Conservation (phyloP, 2,888 invertebrate species). For the Bursaphelenchus okinawaensis region DNA sequence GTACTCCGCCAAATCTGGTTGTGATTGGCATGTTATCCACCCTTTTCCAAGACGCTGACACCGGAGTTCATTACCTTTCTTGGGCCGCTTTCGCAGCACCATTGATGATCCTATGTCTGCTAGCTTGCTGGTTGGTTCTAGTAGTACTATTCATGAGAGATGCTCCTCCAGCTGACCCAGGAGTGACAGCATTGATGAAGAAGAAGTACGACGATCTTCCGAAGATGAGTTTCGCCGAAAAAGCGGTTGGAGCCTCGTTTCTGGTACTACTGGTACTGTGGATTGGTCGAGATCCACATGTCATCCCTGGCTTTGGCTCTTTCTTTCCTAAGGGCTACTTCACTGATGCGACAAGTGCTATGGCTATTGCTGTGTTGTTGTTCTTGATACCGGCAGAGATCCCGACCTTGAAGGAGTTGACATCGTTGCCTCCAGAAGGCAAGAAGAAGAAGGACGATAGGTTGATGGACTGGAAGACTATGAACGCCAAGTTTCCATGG, state of each 20-base stretch:
- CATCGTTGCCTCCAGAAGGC: slow-evolving; percentile 4
- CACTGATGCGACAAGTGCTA: slow-evolving; percentile 65
- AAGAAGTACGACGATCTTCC: slow-evolving; percentile 43
- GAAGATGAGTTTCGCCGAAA: slow-evolving; percentile 45
- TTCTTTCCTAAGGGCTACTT: slow-evolving; percentile 49
- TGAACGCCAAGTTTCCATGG: slow-evolving; percentile 45
- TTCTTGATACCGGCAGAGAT: slow-evolving; percentile 74
- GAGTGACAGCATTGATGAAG: slow-evolving; percentile 40
- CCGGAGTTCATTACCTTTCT: slow-evolving; percentile 33
- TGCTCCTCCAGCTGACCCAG: slow-evolving; percentile 37
- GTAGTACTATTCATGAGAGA: slow-evolving; percentile 29
- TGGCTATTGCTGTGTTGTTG: slow-evolving; percentile 74
- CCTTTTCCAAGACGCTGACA: slow-evolving; percentile 33
- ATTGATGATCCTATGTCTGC: slow-evolving; percentile 27
- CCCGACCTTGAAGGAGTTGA: slow-evolving; percentile 57
- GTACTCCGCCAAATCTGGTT: slow-evolving; percentile 44
- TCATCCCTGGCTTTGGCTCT: slow-evolving; percentile 77
- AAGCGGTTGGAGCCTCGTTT: slow-evolving; percentile 62
- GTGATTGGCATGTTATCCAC: slow-evolving; percentile 33
- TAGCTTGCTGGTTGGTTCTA: slow-evolving; percentile 24
- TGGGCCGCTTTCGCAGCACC: slow-evolving; percentile 40
- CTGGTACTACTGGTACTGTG: slow-evolving; percentile 75
- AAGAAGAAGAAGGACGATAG: slow-evolving; percentile 58
- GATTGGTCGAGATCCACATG: slow-evolving; percentile 81
- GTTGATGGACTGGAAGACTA: slow-evolving; percentile 53